Conservation (phyloP, 2,797 vertebrate genomes). For the Myotis planiceps region DNA sequence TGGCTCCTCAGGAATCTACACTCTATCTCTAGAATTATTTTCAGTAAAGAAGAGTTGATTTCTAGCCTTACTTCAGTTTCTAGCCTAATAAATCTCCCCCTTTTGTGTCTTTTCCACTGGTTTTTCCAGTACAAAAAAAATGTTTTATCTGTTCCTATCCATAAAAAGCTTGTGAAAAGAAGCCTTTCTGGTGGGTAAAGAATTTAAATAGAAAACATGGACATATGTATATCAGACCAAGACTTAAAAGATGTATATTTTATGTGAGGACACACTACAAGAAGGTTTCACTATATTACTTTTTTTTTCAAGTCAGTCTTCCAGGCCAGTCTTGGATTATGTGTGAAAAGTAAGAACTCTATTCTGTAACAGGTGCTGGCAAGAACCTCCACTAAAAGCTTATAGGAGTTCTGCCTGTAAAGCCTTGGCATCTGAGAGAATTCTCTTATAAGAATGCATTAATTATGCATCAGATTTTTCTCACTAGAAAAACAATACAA, state of each 20-base stretch:
- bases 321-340: constrained; percentile 76
- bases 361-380: constrained; percentile 78
- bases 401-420: constrained; percentile 77
- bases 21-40: background rate
- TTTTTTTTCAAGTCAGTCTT: constrained; percentile 61
- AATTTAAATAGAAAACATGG: constrained; percentile 67
- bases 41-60: background rate
- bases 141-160: background rate
- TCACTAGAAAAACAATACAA: constrained; percentile 73
- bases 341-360: constrained; percentile 79
- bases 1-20: background rate
- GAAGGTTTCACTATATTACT: constrained; percentile 54
- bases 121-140: background rate
- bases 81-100: background rate
- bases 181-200: constrained; percentile 49
- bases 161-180: constrained; percentile 27
- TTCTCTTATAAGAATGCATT: constrained; percentile 76
- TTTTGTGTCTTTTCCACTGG: background rate
- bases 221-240: constrained; percentile 61
- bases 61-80: background rate
- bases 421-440: constrained; percentile 78
- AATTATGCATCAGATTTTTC: constrained; percentile 77
- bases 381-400: constrained; percentile 76
- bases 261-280: constrained; percentile 65
- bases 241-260: constrained; percentile 75